These are phyloP conservation scores for Chrysocyon brachyurus DNA, from an alignment of 2,797 vertebrate species.

Conservation along the genomic window DNA sequence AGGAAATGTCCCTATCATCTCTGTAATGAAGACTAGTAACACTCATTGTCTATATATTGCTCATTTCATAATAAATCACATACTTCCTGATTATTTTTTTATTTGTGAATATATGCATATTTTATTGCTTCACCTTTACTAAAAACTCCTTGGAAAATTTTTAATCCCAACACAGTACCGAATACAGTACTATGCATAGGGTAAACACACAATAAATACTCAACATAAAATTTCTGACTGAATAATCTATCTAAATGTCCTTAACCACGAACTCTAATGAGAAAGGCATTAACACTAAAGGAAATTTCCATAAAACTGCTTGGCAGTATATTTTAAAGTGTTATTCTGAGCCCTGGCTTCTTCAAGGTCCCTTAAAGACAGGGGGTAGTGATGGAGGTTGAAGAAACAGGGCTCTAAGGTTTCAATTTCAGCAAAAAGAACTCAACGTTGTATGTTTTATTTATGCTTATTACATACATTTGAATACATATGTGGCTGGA, in stretches of 20 bases:
- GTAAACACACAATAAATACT: slow-evolving; percentile 33
- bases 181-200: background rate
- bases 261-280: slow-evolving; percentile 56
- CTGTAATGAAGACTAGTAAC: background rate
- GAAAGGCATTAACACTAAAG: slow-evolving; percentile 48
- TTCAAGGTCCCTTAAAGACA: slow-evolving; percentile 33
- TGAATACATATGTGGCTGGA: slow-evolving; percentile 30
- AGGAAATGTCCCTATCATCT: background rate
- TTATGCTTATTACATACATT: background rate
- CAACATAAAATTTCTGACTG: slow-evolving; percentile 62
- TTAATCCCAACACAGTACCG: slow-evolving; percentile 13
- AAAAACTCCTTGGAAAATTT: slow-evolving; percentile 56
- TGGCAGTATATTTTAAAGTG: slow-evolving; percentile 48
- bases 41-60: background rate
- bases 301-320: background rate
- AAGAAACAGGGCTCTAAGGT: background rate
- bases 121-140: slow-evolving; percentile 6
- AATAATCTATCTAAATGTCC: slow-evolving; percentile 57
- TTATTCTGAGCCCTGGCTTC: slow-evolving; percentile 45
- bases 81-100: slow-evolving; percentile 39
- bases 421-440: slow-evolving; percentile 49
- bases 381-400: background rate
- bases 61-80: slow-evolving; percentile 44
- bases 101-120: slow-evolving; percentile 5
- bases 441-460: slow-evolving; percentile 22